A percentile compares a stretch with the other conserved stretches of the same genome.
Conservation (phyloP, 53 echinoderm and acorn worm genomes). For the Henricia sp. region DNA sequence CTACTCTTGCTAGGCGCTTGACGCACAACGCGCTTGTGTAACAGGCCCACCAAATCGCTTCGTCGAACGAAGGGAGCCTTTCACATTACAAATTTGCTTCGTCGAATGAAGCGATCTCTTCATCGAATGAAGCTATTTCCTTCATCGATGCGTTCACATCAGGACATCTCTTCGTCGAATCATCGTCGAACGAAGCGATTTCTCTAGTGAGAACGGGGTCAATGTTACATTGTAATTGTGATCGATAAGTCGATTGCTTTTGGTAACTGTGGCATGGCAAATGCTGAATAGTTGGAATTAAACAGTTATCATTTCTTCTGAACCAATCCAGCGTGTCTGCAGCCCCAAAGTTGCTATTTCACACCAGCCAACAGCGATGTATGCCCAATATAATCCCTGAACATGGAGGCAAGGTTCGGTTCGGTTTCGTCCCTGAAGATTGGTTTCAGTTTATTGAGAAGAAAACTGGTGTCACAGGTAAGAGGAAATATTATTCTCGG, state of each 20-base stretch:
- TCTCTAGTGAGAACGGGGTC: neutral
- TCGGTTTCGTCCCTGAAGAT: constrained; percentile 94
- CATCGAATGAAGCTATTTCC: too few species aligned
- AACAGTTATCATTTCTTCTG: neutral
- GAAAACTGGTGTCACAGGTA: constrained; percentile 98
- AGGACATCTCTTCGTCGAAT: neutral
- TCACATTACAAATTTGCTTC: too few species aligned
- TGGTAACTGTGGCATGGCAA: too few species aligned
- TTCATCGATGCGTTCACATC: neutral
- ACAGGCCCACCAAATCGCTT: too few species aligned
- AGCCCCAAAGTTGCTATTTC: constrained; percentile 79
- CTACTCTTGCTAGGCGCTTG: too few species aligned
- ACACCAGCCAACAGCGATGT: constrained; percentile 65
- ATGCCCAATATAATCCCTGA: constrained; percentile 92
- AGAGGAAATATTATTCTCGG: too few species aligned
- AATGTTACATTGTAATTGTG: neutral
- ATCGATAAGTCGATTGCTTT: neutral
- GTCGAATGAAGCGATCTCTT: too few species aligned
- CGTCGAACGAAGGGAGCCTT: too few species aligned
- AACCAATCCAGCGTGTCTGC: constrained; percentile 69
- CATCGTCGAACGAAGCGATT: neutral
- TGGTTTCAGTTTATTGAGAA: constrained; percentile 89
- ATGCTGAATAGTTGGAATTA: too few species aligned
- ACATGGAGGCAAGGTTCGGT: constrained; percentile 72
- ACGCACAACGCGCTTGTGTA: too few species aligned